Evolutionary conservation across 2,888 invertebrate species (phyloP).

Genomic region (Corbicula japonica): DNA sequence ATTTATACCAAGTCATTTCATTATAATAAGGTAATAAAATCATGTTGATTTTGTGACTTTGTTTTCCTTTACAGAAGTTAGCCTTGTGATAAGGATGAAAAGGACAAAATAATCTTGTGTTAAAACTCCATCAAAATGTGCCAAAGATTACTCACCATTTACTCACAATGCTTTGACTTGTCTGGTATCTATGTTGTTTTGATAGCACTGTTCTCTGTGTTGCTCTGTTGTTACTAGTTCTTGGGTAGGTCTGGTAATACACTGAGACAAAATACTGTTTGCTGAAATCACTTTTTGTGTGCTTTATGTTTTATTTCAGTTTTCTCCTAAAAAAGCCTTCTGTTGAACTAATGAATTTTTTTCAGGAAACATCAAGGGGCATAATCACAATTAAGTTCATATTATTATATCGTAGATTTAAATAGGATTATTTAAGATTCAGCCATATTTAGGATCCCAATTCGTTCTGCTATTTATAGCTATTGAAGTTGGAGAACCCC

Average conservation of each 20-base stretch:
- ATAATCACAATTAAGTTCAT: neutral
- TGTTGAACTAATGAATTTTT: slow-evolving; percentile 6
- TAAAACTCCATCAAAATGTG: slow-evolving; percentile 54
- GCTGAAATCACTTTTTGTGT: slow-evolving; percentile 29
- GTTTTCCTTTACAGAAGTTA: slow-evolving; percentile 31
- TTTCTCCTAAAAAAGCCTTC: no score
- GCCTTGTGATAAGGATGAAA: slow-evolving; percentile 1
- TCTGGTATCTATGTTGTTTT: slow-evolving; percentile 14
- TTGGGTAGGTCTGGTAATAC: no score
- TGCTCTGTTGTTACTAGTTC: no score
- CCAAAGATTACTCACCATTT: slow-evolving; percentile 57
- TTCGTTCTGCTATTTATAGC: slow-evolving; percentile 48
- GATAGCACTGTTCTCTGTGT: no score
- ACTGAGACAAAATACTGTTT: no score
- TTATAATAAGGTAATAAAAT: slow-evolving; percentile 16
- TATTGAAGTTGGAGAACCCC: slow-evolving; percentile 67
- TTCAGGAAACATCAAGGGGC: neutral
- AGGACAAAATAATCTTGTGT: slow-evolving; percentile 46
- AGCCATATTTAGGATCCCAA: neutral
- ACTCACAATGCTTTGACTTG: slow-evolving; percentile 35
- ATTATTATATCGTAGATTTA: neutral
- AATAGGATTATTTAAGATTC: neutral
- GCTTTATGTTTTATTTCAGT: slow-evolving; percentile 21
- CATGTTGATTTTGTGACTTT: slow-evolving; percentile 20
- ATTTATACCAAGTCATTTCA: neutral